Conservation (phyloP, 2,113 vertebrate species). For the Copsychus sechellarum region DNA sequence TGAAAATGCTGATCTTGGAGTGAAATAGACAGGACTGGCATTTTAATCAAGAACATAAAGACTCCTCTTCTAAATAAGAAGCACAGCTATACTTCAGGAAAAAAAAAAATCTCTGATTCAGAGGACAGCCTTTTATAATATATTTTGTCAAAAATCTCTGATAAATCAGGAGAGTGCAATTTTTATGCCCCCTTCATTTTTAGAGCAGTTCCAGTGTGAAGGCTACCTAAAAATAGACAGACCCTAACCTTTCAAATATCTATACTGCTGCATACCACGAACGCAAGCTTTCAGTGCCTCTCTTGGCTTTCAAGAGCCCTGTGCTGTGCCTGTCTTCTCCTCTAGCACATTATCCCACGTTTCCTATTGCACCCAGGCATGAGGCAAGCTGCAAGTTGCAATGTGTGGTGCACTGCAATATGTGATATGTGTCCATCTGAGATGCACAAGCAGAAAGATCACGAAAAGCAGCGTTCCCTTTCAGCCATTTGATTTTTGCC, state of each 20-base stretch:
- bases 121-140: not conserved
- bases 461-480: not conserved
- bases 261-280: conserved; percentile 52
- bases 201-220: conserved; percentile 56
- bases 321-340: conserved; percentile 31
- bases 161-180: conserved; percentile 27
- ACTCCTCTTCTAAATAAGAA: conserved; percentile 22
- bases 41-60: conserved; percentile 51
- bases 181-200: conserved; percentile 63
- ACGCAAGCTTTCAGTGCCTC: conserved; percentile 21
- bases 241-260: conserved; percentile 69
- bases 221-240: conserved; percentile 73
- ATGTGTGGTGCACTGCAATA: not conserved
- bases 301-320: conserved; percentile 45
- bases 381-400: not conserved
- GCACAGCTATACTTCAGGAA: not conserved
- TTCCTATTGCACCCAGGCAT: not conserved
- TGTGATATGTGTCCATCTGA: not conserved
- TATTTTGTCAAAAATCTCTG: conserved; percentile 37
- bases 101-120: not conserved
- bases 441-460: not conserved
- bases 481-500: not conserved
- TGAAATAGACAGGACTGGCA: conserved; percentile 34
- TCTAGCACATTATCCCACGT: not conserved
- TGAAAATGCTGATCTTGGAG: conserved; percentile 62